Percentiles rank a stretch among this genome's conserved stretches.
Conservation (phyloP, 2,797 vertebrate species). For the Eupleurogrammus muticus region DNA sequence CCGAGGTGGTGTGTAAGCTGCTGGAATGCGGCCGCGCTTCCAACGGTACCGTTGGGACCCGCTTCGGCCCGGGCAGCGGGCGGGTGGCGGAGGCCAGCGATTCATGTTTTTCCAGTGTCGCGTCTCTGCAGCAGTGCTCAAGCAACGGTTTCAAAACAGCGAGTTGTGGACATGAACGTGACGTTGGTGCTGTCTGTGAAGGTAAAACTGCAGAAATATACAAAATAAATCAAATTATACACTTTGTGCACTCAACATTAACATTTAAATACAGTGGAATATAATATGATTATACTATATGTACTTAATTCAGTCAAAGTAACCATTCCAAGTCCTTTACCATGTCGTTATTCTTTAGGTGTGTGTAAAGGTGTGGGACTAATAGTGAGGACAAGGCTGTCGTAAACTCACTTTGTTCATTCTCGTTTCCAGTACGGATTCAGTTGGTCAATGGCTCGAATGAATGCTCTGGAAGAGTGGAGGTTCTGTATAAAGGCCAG, state of each 20-base stretch:
- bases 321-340: too few relatives aligned
- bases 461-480: conserved; percentile 76
- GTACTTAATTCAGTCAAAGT: too few relatives aligned
- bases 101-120: conserved; percentile 58
- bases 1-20: conserved; percentile 53
- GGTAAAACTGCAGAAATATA: too few relatives aligned
- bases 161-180: conserved; percentile 63
- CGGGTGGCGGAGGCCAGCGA: conserved; percentile 54
- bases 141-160: conserved; percentile 51
- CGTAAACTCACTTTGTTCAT: background rate
- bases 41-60: conserved; percentile 1
- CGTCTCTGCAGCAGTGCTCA: conserved; percentile 61
- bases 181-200: conserved; percentile 67
- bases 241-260: too few relatives aligned
- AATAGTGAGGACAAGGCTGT: background rate
- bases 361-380: background rate
- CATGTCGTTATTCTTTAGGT: too few relatives aligned
- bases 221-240: too few relatives aligned
- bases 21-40: conserved; percentile 64
- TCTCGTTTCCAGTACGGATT: conserved; percentile 52
- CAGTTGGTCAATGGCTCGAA: conserved; percentile 45
- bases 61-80: conserved; percentile 59
- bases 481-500: conserved; percentile 60
- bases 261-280: background rate
- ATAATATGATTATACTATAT: too few relatives aligned